Evolutionary conservation across 2,888 invertebrate genomes (phyloP).

Genomic region (Scaptomyza cyrtandrae): DNA sequence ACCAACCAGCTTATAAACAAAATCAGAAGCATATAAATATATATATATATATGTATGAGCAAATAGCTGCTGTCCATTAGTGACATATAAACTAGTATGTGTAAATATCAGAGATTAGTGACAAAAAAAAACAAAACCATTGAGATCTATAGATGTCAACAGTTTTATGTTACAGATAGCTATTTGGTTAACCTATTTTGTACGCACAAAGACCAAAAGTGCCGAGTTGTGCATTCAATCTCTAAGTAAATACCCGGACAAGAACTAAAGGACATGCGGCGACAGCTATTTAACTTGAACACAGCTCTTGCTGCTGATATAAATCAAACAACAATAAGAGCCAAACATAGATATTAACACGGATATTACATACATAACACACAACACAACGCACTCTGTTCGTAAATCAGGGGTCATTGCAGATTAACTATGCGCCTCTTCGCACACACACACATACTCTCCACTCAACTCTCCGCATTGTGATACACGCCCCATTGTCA

Average conservation of each 20-base stretch:
- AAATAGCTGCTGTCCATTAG: conserved; percentile 47
- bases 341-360: conserved; percentile 44
- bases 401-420: conserved; percentile 56
- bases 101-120: conserved; percentile 34
- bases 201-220: conserved; percentile 21
- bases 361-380: conserved; percentile 31
- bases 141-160: conserved; percentile 19
- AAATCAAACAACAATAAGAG: conserved; percentile 64
- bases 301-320: conserved; percentile 59
- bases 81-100: conserved; percentile 8
- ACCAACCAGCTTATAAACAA: conserved; percentile 13
- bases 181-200: conserved; percentile 62
- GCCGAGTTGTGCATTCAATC: neutral
- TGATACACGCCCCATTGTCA: conserved; percentile 61
- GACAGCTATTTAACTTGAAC: conserved; percentile 48
- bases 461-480: conserved; percentile 52
- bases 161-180: conserved; percentile 53
- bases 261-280: conserved; percentile 15
- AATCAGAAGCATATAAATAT: conserved; percentile 14
- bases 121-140: conserved; percentile 21
- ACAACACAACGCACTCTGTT: conserved; percentile 25
- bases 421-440: conserved; percentile 73
- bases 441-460: conserved; percentile 13
- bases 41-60: conserved; percentile 12
- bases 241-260: conserved; percentile 7